Base-by-base conservation (phyloP, 1,140 invertebrate genomes). In the Drosophila pachea region DNA sequence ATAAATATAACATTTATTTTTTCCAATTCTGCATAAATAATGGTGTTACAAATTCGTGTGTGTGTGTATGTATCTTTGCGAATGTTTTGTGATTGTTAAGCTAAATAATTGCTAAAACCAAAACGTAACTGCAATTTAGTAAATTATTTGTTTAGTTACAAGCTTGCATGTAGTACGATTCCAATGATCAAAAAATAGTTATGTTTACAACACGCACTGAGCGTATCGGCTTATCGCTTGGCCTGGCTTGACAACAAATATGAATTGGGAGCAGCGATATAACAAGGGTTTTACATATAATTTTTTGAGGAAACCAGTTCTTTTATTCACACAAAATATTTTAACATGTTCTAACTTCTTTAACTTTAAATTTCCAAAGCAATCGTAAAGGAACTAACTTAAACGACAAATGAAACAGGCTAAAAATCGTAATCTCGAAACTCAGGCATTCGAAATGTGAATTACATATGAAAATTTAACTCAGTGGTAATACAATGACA, bases 1-100 rank as follows among this genome's bases (percentile, higher is more conserved):
- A 74, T 81, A 86, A 84, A 86, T 86, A 84, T 84, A 86, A 86
- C 81, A 76, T 84, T 84, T 84, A 86, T 81, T 74, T 32, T 73
- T 47, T 14, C n/a, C n/a, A 22, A 22, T 22, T 67, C 64, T 84
- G 74, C 64, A 83, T 86, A 78, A 71, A 76, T 71, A 76, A 73
- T 73, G 69, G 54, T 76, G 59, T 62, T 76, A 84, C 76, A 84
- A 79, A 76, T 78, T 75, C 54, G 79, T 65, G 61, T 48, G 40
- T 59, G 42, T 55, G 7, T 42, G 52, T 48, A 48, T 60, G 53
- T 54, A n/a, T n/a, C n/a, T n/a, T n/a, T n/a, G n/a, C n/a, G n/a
- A n/a, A n/a, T n/a, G n/a, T n/a, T n/a, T n/a, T n/a, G 36, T 55
- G 66, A 61, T 48, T 74, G 58, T 79, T 75, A 83, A 79, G 52